Evolutionary conservation across 1,140 invertebrate genomes (phyloP).

Genomic region (Fopius arisanus): DNA sequence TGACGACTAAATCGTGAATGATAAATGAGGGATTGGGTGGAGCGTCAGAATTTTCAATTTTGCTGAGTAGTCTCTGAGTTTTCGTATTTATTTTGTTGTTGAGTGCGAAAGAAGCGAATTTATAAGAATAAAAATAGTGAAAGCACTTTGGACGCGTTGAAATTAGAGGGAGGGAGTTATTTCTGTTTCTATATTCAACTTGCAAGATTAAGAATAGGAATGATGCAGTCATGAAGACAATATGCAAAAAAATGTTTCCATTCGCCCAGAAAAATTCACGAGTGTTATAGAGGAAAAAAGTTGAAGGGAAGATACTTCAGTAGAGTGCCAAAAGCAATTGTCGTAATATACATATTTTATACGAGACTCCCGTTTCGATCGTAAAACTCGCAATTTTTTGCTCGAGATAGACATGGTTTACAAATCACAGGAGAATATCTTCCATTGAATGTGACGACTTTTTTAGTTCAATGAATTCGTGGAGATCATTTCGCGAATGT

Average conservation of each 20-base stretch:
- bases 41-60: conserved; percentile 2
- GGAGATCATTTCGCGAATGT: too few species aligned
- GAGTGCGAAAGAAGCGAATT: not conserved
- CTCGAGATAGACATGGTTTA: too few species aligned
- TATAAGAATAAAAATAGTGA: not conserved
- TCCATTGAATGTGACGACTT: too few species aligned
- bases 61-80: not conserved
- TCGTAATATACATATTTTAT: too few species aligned
- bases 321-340: not conserved
- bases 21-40: not conserved
- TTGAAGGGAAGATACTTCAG: not conserved
- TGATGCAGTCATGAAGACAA: not conserved
- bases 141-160: not conserved
- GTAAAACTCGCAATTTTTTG: too few species aligned
- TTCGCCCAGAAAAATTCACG: not conserved
- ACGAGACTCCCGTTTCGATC: too few species aligned
- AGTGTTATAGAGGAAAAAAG: not conserved
- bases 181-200: not conserved
- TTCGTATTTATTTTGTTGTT: not conserved
- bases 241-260: not conserved
- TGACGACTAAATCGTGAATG: not conserved
- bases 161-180: not conserved
- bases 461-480: too few species aligned
- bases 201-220: not conserved
- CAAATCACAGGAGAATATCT: too few species aligned